These are phyloP conservation scores for Caenorhabditis tropicalis DNA, from an alignment of 1,140 invertebrate species.

Conservation along the genomic window DNA sequence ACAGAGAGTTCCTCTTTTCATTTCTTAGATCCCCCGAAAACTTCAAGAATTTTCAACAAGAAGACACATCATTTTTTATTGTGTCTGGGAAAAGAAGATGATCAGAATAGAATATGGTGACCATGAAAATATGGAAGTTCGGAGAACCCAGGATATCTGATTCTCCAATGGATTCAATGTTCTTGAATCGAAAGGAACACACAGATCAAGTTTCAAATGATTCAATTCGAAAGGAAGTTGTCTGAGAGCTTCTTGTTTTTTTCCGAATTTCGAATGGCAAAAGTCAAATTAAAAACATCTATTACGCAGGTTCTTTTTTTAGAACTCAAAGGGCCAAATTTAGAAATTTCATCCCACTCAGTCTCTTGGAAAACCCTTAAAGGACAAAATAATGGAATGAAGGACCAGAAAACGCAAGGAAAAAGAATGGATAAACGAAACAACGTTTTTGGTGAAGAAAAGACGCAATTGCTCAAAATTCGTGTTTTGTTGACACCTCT, in stretches of 20 bases:
- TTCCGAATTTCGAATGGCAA: background rate
- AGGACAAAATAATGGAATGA: background rate
- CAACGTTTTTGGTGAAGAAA: background rate
- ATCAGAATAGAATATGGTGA: background rate
- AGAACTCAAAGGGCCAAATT: background rate
- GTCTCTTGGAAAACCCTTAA: too few relatives aligned
- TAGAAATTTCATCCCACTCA: too few relatives aligned
- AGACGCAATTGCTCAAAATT: background rate
- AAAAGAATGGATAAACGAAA: background rate
- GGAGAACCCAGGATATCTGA: background rate
- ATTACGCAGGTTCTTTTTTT: background rate
- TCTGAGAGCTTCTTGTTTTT: background rate
- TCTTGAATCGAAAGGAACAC: background rate
- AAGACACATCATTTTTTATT: background rate
- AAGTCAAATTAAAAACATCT: conserved; percentile 2
- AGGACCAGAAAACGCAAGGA: background rate
- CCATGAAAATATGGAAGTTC: background rate
- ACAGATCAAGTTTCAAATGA: background rate
- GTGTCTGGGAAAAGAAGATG: background rate
- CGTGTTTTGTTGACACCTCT: background rate
- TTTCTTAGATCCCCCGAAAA: background rate
- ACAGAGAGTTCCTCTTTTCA: too few relatives aligned
- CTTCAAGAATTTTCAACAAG: background rate
- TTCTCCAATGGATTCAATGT: background rate
- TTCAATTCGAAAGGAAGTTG: background rate